Base-by-base conservation (phyloP, 2,797 vertebrate genomes). In the Manis pentadactyla region DNA sequence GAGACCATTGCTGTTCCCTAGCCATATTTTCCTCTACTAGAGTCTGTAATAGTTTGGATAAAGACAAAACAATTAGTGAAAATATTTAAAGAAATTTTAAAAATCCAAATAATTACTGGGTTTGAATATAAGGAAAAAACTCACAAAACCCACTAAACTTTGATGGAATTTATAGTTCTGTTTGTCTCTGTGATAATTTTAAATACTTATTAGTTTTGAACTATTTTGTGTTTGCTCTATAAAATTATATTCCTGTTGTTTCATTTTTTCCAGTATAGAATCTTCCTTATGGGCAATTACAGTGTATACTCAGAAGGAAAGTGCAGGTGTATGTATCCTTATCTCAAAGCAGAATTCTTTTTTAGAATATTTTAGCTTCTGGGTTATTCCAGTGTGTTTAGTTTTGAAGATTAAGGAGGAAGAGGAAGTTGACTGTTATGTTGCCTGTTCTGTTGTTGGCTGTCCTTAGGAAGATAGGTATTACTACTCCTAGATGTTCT, bases 401-500 rank as follows among this genome's bases (percentile, higher is more conserved):
- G 10, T 94, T 97, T 85, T 93, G 42, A 95, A 77, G 87, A 86
- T 92, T 63, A 78, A 64, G n/a, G 34, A 91, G 39, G 55, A 83
- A 96, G 64, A 87, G 42, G 68, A 95, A 73, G 27, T 90, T 94
- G 51, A 78, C 31, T 51, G 4, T 68, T 93, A 57, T 9, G 10
- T 90, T 89, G 7, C 61, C 42, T 53, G n/a, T 83, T 95, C 27
- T 61, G 51, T 66, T 86, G 8, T 93, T 93, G 51, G 55, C 34
- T 42, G 29, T 86, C 23, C 29, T 77, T 77, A 15, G 73, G 51
- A 96, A 95, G 34, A 68, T 59, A 27, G 42, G 15, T 68, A 27
- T 96, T 83, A 27, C 5, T 83, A 10, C 18, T 71, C 18, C 18
- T 86, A 66, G 46, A 29, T 94, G 27, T 86, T 94, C 63, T 94